phyloP scores from a whole-genome alignment of 37 sponge, comb jelly and placozoan genomes.

The Theonella swinhoei region DNA sequence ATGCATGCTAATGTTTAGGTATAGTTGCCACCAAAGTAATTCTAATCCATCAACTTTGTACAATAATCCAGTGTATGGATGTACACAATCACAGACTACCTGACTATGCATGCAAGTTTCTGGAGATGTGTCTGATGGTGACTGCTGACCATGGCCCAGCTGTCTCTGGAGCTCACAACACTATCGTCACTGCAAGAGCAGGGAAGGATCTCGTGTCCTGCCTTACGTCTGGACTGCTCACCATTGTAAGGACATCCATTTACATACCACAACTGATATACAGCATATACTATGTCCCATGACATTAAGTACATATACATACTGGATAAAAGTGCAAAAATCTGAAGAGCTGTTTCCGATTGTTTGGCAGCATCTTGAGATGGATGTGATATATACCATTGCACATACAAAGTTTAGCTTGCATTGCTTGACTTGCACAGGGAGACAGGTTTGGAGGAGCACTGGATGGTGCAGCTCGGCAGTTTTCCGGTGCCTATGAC shows the following conservation, averaged over 20 bases:
- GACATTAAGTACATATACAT: too few species aligned
- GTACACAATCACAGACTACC: slow-evolving; percentile 67
- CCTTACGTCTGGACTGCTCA: slow-evolving; percentile 90
- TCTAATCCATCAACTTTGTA: too few species aligned
- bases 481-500: slow-evolving; percentile 92
- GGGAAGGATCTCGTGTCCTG: slow-evolving; percentile 98
- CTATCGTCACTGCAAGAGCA: slow-evolving; percentile 92
- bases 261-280: too few species aligned
- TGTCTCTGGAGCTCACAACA: slow-evolving; percentile 99
- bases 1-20: not conserved
- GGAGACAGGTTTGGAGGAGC: slow-evolving; percentile 98
- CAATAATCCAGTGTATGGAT: too few species aligned
- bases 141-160: slow-evolving; percentile 99
- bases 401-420: too few species aligned
- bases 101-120: slow-evolving; percentile 90
- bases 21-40: too few species aligned
- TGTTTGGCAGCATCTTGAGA: too few species aligned
- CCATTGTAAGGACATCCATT: slow-evolving; percentile 84
- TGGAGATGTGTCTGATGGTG: slow-evolving; percentile 98
- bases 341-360: too few species aligned
- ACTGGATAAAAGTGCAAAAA: too few species aligned
- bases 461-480: slow-evolving; percentile 90
- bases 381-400: too few species aligned
- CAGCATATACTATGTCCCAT: too few species aligned
- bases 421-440: too few species aligned